Evolutionary conservation across 2,797 vertebrate genomes (phyloP).

Genomic region (Propithecus deckenii): DNA sequence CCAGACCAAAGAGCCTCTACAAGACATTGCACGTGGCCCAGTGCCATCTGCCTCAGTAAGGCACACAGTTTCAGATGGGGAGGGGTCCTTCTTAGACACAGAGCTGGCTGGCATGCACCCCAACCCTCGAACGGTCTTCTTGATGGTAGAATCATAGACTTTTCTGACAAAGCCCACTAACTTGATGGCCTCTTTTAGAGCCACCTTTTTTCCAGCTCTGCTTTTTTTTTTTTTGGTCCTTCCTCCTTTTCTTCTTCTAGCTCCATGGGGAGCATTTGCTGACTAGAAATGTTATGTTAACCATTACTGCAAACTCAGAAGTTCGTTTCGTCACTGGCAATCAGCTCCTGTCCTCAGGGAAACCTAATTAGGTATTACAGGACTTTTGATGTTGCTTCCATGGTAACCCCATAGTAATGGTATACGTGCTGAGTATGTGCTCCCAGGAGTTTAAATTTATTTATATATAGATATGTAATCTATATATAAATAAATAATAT

Average conservation of each 20-base stretch:
- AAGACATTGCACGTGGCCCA: background rate
- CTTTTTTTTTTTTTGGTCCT: background rate
- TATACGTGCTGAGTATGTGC: conserved; percentile 31
- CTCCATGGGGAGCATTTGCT: background rate
- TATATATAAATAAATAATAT: conserved; percentile 4
- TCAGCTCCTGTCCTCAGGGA: conserved; percentile 80
- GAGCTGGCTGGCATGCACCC: background rate
- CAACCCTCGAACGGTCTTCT: background rate
- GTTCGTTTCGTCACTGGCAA: conserved; percentile 41
- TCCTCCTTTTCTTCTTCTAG: background rate
- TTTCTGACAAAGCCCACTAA: background rate
- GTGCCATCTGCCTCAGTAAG: background rate
- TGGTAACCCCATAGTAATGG: conserved; percentile 84
- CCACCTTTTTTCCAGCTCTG: background rate
- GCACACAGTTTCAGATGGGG: no score
- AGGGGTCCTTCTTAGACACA: background rate
- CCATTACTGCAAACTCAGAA: background rate
- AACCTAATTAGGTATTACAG: conserved; percentile 91
- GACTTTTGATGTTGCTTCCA: conserved; percentile 91
- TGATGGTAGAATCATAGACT: background rate
- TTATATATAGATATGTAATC: background rate
- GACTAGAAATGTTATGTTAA: background rate
- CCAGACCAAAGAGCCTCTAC: background rate
- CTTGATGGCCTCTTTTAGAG: background rate
- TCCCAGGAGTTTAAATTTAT: conserved; percentile 44